Evolutionary conservation across 2,113 vertebrate species (phyloP).

Genomic region (Cottus gobio): DNA sequence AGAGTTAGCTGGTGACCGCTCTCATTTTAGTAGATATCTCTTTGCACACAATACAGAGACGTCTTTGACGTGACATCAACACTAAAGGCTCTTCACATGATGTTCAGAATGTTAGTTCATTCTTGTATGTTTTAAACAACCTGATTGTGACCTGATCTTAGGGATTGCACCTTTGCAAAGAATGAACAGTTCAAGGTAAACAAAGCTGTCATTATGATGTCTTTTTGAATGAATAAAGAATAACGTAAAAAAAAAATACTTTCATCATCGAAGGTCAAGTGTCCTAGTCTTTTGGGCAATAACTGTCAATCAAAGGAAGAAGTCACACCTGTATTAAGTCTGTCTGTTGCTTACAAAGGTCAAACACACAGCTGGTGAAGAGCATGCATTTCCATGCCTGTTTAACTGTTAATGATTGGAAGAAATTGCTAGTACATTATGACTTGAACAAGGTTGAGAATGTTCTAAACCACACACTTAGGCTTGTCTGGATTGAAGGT

Average conservation of each 20-base stretch:
- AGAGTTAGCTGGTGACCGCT: background rate
- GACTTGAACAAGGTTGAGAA: conserved; percentile 5
- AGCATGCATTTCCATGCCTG: conserved; percentile 6
- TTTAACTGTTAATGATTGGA: conserved; percentile 22
- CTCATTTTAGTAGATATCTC: background rate
- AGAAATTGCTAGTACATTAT: background rate
- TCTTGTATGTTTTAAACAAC: background rate
- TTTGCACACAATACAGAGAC: background rate
- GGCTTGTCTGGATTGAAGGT: conserved; percentile 29
- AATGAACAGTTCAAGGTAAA: background rate
- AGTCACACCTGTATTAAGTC: background rate
- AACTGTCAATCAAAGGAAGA: background rate
- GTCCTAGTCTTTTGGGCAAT: background rate
- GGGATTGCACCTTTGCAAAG: background rate
- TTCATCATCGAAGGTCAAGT: background rate
- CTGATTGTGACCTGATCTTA: background rate
- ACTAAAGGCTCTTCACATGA: background rate
- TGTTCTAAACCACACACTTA: conserved; percentile 1
- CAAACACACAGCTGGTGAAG: background rate
- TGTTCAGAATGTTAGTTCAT: background rate
- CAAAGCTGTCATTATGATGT: background rate
- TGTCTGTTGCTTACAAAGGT: background rate
- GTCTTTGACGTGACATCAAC: background rate
- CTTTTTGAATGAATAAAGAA: background rate
- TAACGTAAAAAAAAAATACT: background rate